These are phyloP conservation scores for Oscheius sp. DNA, from an alignment of 2,888 invertebrate genomes.

Conservation along the genomic window DNA sequence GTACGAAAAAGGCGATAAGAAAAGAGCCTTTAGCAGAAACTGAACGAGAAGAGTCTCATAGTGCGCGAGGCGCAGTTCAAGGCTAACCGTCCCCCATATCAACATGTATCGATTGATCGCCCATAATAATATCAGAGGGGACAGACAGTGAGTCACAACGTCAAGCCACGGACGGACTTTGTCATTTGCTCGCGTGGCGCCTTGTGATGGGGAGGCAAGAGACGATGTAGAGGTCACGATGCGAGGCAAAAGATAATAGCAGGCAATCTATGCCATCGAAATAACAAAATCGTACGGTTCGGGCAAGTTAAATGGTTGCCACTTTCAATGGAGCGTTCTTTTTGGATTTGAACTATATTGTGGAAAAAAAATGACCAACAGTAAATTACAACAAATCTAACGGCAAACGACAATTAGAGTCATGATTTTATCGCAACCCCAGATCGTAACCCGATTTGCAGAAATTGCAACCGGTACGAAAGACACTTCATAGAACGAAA, in stretches of 20 bases:
- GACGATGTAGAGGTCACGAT: not conserved
- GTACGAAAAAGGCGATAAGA: slow-evolving; percentile 3
- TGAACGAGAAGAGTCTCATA: not conserved
- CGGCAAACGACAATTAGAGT: too few species aligned
- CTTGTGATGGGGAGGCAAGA: not conserved
- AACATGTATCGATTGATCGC: slow-evolving; percentile 29
- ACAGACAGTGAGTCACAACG: slow-evolving; percentile 13
- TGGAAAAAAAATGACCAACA: too few species aligned
- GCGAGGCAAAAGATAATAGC: not conserved
- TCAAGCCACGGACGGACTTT: not conserved
- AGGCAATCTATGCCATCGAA: slow-evolving; percentile 8
- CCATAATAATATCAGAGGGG: slow-evolving; percentile 30
- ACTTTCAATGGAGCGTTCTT: not conserved
- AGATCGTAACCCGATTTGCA: too few species aligned
- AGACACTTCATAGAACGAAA: too few species aligned
- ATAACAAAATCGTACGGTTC: slow-evolving; percentile 2
- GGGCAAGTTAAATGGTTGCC: not conserved
- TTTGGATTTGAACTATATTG: too few species aligned
- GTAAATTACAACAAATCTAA: too few species aligned
- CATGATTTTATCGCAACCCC: too few species aligned
- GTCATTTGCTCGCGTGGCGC: not conserved
- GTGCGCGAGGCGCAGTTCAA: slow-evolving; percentile 32
- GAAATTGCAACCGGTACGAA: too few species aligned
- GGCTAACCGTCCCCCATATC: slow-evolving; percentile 31
- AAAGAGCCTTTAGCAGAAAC: slow-evolving; percentile 16